phyloP scores from a whole-genome alignment of 2,113 vertebrate species.

The Austrofundulus limnaeus region DNA sequence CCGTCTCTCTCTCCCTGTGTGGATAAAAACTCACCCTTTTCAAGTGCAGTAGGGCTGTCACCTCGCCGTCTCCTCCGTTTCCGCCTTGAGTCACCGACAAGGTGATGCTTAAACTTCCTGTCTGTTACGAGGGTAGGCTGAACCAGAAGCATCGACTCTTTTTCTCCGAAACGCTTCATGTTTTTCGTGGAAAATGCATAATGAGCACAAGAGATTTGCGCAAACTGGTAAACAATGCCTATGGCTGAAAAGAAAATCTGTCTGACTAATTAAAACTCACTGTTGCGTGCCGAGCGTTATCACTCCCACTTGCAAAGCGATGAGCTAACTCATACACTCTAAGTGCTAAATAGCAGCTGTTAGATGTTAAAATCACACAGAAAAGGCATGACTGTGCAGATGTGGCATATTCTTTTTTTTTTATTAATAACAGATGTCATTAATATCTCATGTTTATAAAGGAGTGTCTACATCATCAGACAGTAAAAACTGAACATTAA shows the following conservation, averaged over 20 bases:
- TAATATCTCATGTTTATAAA: background rate
- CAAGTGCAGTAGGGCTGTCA: conserved; percentile 37
- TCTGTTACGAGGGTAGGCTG: conserved; percentile 5
- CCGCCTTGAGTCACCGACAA: conserved; percentile 35
- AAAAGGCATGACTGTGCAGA: background rate
- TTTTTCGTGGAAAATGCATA: conserved; percentile 8
- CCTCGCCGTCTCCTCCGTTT: conserved; percentile 46
- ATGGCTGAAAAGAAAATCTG: background rate
- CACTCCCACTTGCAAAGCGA: conserved; percentile 2
- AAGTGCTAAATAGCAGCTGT: background rate
- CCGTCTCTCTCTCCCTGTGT: conserved; percentile 15
- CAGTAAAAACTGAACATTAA: too few species aligned
- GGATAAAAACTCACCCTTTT: conserved; percentile 39
- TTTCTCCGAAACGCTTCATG: conserved; percentile 11
- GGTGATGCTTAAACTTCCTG: conserved; percentile 11
- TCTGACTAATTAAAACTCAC: conserved; percentile 10
- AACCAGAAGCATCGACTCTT: background rate
- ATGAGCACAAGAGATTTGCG: background rate
- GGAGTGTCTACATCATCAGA: background rate
- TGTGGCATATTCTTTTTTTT: background rate
- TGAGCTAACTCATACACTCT: background rate
- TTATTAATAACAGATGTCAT: background rate
- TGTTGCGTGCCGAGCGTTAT: background rate
- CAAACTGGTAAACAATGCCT: conserved; percentile 1
- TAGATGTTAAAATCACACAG: background rate